Conservation (phyloP, 2,113 vertebrate species). For the Zosterops borbonicus region DNA sequence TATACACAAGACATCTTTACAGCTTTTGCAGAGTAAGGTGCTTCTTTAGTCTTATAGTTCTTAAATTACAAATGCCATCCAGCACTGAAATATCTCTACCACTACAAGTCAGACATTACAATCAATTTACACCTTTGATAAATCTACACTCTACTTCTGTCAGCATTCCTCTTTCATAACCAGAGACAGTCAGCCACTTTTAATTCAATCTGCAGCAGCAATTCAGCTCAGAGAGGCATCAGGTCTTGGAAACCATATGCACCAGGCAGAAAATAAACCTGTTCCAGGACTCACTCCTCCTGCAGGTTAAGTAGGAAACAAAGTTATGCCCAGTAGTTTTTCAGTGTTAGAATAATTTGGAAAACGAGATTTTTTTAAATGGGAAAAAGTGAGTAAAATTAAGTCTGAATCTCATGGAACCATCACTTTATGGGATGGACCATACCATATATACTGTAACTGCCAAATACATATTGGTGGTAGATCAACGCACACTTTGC, state of each 20-base stretch:
- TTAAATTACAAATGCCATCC: neutral
- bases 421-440: neutral
- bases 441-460: neutral
- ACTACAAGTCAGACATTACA: neutral
- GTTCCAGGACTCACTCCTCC: neutral
- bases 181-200: neutral
- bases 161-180: neutral
- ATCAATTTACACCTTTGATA: neutral
- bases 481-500: neutral
- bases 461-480: neutral
- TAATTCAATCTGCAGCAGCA: neutral
- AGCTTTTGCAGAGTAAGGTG: neutral
- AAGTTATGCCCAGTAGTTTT: neutral
- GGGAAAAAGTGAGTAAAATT: neutral
- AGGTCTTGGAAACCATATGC: neutral
- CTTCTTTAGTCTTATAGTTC: neutral
- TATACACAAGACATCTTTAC: neutral
- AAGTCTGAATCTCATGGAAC: neutral
- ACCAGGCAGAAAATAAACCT: neutral
- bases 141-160: neutral
- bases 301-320: neutral
- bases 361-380: neutral
- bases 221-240: neutral
- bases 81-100: neutral
- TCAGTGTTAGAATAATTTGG: neutral